Base-by-base conservation (phyloP, 2,888 invertebrate species). In the Nemoura dubitans region DNA sequence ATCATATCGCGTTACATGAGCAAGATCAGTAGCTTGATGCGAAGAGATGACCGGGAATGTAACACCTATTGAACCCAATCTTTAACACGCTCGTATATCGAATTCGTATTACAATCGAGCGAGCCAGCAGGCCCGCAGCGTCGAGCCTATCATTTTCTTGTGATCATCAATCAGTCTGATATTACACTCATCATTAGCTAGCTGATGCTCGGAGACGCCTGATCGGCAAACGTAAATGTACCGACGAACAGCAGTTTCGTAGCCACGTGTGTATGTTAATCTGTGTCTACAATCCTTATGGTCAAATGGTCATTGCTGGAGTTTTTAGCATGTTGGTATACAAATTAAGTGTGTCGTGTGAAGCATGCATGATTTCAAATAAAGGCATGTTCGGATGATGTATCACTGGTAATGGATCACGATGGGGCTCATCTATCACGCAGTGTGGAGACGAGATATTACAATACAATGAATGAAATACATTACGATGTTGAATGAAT, bases 1-100 rank as follows among this genome's bases (percentile, higher is more conserved):
- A 81, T 81, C 81, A 30, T 30, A 83, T 30, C 83, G 36, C 29
- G 36, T 83, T 83, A 83, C 83, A 30, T 14, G 42, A 83, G n/a
- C 26, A 83, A 83, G 26, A 83, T 42, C 42, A 83, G 83, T 83
- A 83, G 83, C 83, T 26, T 29, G 28, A 5, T 27, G 81, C 81
- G 21, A 5, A 30, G 29, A 81, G 83, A 36, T 36, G 83, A 36
- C n/a, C 14, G 26, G 10, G 43, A 30, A 25, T 42, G 42, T 43
- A 78, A 78, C 78, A 42, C 83, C 83, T 26, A 83, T 83, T 42
- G 36, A 36, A 83, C 26, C 27, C 83, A 83, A 42, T 83, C 29
- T 81, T 30, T 30, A 29, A 10, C 81, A 81, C 29, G 30, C 29
- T 28, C 81, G 30, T 30, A 83, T 42, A 83, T 42, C 42, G 83